These are phyloP conservation scores for Ochropleura leucogaster DNA, from an alignment of 2,888 invertebrate genomes.

Conservation along the genomic window DNA sequence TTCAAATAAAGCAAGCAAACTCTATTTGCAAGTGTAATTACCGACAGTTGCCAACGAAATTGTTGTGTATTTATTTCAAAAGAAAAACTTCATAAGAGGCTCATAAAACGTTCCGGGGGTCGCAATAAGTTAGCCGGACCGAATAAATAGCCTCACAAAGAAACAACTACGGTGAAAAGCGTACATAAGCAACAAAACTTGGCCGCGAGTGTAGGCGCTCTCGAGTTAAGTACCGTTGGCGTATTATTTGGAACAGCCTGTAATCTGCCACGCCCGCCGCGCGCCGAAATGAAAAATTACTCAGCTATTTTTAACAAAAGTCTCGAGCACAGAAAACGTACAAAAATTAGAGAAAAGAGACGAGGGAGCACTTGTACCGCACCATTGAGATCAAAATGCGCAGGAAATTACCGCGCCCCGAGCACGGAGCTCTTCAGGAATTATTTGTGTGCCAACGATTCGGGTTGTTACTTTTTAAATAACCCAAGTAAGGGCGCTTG, in stretches of 20 bases:
- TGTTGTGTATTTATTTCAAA: constrained; percentile 79
- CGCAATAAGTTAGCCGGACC: constrained; percentile 78
- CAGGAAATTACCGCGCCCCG: constrained; percentile 88
- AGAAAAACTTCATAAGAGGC: constrained; percentile 81
- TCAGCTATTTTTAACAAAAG: constrained; percentile 89
- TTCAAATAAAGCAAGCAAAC: constrained; percentile 55
- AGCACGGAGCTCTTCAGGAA: constrained; percentile 81
- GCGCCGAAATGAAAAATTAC: constrained; percentile 90
- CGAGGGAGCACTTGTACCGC: constrained; percentile 89
- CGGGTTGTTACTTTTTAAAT: constrained; percentile 88
- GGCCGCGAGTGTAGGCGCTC: constrained; percentile 80
- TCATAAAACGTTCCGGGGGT: constrained; percentile 78
- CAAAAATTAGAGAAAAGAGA: constrained; percentile 90
- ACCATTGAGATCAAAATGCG: constrained; percentile 90
- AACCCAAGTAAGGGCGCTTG: constrained; percentile 84
- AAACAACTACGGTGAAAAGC: constrained; percentile 81
- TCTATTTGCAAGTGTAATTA: constrained; percentile 74
- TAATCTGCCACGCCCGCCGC: constrained; percentile 89
- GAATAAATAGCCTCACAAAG: constrained; percentile 80
- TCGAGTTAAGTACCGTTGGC: constrained; percentile 86
- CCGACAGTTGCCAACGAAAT: constrained; percentile 73
- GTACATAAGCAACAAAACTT: constrained; percentile 83
- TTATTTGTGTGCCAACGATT: constrained; percentile 88
- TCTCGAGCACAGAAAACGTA: constrained; percentile 89
- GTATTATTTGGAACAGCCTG: constrained; percentile 89